A percentile compares a stretch with the other conserved stretches of the same genome.
Conservation (phyloP, 2,888 invertebrate genomes). For the Melikaiella ostensackeni region DNA sequence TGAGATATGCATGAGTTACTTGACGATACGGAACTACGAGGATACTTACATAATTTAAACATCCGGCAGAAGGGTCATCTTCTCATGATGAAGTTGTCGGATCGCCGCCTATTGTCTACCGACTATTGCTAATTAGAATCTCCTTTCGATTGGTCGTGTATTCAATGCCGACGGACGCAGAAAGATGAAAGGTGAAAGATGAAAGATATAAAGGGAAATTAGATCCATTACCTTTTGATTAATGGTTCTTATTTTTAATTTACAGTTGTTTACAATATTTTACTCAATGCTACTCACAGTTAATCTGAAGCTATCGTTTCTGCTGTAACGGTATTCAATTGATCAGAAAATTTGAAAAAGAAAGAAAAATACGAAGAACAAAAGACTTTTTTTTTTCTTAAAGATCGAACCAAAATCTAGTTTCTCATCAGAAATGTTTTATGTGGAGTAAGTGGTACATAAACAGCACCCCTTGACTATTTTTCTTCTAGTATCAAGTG, state of each 20-base stretch:
- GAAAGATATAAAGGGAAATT: conserved; percentile 21
- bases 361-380: no score
- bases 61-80: conserved; percentile 60
- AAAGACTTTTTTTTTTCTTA: no score
- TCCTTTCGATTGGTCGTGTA: conserved; percentile 29
- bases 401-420: no score
- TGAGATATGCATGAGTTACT: conserved; percentile 60
- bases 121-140: conserved; percentile 45
- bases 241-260: background rate
- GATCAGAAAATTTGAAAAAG: no score
- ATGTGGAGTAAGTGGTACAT: no score
- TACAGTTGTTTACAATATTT: background rate
- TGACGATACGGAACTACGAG: conserved; percentile 56
- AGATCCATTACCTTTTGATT: conserved; percentile 13
- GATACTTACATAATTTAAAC: conserved; percentile 68
- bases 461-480: no score
- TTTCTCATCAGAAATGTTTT: no score
- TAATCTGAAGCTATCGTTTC: no score
- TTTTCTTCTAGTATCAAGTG: no score
- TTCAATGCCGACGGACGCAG: conserved; percentile 37
- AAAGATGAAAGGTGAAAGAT: conserved; percentile 36
- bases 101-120: conserved; percentile 48
- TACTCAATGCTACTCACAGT: no score
- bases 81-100: conserved; percentile 56
- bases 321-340: no score